These are phyloP conservation scores for Heliconius sara DNA, from an alignment of 2,888 invertebrate genomes.

Conservation along the genomic window DNA sequence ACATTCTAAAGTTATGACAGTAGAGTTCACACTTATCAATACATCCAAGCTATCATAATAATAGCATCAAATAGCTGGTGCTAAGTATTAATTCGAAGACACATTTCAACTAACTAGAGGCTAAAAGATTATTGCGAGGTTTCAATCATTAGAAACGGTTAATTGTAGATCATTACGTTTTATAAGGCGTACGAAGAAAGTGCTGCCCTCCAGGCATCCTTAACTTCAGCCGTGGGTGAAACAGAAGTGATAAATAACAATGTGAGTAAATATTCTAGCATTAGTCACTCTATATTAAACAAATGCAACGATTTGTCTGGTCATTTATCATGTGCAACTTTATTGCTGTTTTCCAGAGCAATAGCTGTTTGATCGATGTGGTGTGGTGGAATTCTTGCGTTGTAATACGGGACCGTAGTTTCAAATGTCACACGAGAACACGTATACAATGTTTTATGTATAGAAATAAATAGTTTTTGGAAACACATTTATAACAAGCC, in stretches of 20 bases:
- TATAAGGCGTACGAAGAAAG: conserved; percentile 39
- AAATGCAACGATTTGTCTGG: conserved; percentile 25
- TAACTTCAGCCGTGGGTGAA: conserved; percentile 29
- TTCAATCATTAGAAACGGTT: conserved; percentile 42
- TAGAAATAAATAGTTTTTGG: too few relatives aligned
- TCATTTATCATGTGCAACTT: conserved; percentile 13
- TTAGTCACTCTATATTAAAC: conserved; percentile 27
- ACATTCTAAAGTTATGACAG: neutral
- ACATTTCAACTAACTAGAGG: conserved; percentile 36
- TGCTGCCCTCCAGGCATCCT: conserved; percentile 29
- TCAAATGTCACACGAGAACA: neutral
- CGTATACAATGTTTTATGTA: neutral
- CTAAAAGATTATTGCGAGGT: conserved; percentile 37
- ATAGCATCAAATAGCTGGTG: conserved; percentile 7
- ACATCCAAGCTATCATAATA: neutral
- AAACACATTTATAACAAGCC: too few relatives aligned
- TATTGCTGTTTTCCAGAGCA: conserved; percentile 1
- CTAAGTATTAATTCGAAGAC: conserved; percentile 33
- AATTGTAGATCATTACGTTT: conserved; percentile 38
- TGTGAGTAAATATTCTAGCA: conserved; percentile 33
- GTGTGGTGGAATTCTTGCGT: neutral
- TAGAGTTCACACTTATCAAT: neutral
- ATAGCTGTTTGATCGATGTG: neutral
- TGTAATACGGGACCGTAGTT: neutral
- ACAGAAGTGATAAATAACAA: conserved; percentile 28